phyloP scores from a whole-genome alignment of 2,888 invertebrate genomes.

The Microplitis manilae region DNA sequence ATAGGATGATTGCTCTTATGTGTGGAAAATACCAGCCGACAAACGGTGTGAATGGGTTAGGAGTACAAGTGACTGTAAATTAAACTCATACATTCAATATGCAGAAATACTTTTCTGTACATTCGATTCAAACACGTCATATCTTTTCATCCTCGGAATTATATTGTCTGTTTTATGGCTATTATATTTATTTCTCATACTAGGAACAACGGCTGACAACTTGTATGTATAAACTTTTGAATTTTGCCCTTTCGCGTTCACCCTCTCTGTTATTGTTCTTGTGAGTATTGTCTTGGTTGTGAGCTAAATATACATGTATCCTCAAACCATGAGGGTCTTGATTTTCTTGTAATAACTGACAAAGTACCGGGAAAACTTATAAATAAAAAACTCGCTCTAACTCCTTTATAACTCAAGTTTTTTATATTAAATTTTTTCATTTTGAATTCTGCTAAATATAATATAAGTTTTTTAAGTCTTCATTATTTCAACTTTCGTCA shows the following conservation, averaged over 20 bases:
- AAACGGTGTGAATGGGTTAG: slow-evolving; percentile 69
- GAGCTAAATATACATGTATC: not conserved
- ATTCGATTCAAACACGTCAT: slow-evolving; percentile 55
- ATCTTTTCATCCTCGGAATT: slow-evolving; percentile 58
- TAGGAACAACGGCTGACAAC: slow-evolving; percentile 75
- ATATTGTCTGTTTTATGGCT: slow-evolving; percentile 71
- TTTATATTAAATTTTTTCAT: not conserved
- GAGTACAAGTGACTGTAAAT: slow-evolving; percentile 61
- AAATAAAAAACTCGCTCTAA: slow-evolving; percentile 3
- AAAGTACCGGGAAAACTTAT: slow-evolving; percentile 9
- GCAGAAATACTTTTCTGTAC: slow-evolving; percentile 68
- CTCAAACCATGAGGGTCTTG: not conserved
- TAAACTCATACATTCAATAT: slow-evolving; percentile 66
- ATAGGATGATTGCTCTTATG: slow-evolving; percentile 68
- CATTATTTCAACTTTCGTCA: too few relatives aligned
- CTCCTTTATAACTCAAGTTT: slow-evolving; percentile 1
- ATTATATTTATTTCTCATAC: slow-evolving; percentile 73
- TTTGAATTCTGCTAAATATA: not conserved
- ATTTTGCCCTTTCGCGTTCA: slow-evolving; percentile 3
- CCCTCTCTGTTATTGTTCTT: not conserved
- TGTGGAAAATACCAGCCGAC: slow-evolving; percentile 60
- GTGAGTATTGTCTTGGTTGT: slow-evolving; percentile 3
- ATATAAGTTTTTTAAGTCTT: not conserved
- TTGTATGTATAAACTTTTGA: slow-evolving; percentile 72
- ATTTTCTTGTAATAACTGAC: slow-evolving; percentile 27